A percentile compares a stretch with the other conserved stretches of the same genome.
Evolutionary conservation across 2,113 vertebrate genomes (phyloP).

Genomic region (Notarius quadriscutis): DNA sequence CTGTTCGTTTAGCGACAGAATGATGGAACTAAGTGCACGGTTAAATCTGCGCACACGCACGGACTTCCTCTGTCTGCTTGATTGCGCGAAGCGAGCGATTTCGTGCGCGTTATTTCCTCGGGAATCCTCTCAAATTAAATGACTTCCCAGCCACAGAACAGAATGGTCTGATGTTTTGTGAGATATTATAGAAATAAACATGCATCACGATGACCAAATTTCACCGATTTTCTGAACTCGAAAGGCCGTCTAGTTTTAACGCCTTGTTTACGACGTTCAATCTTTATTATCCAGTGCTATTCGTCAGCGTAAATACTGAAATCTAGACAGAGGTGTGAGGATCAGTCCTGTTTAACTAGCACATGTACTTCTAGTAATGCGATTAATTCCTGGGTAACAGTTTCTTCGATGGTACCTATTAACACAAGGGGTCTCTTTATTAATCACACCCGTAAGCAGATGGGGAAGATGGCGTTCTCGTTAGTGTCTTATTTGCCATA

Average conservation of each 20-base stretch:
- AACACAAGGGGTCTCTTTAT: background rate
- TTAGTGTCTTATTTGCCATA: background rate
- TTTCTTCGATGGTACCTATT: background rate
- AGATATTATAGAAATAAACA: too few relatives aligned
- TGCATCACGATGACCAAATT: too few relatives aligned
- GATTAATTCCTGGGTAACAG: background rate
- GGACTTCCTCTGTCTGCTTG: too few relatives aligned
- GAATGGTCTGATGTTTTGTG: too few relatives aligned
- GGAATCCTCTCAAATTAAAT: too few relatives aligned
- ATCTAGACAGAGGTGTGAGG: background rate
- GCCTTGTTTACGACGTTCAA: background rate
- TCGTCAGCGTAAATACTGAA: background rate
- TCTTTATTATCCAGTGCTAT: conserved; percentile 1
- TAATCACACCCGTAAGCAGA: background rate
- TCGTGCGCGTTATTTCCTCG: too few relatives aligned
- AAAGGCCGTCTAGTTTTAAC: background rate
- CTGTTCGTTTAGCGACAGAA: too few relatives aligned
- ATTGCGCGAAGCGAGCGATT: too few relatives aligned
- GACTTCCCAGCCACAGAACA: too few relatives aligned
- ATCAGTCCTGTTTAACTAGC: background rate
- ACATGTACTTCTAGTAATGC: background rate
- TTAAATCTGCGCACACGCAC: too few relatives aligned
- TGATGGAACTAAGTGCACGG: too few relatives aligned
- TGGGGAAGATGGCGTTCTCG: background rate
- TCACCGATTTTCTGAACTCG: too few relatives aligned